Evolutionary conservation across 2,113 vertebrate genomes (phyloP), one percentile per base, ranked within the genome.

Genomic region (Phaethornis superciliosus): DNA sequence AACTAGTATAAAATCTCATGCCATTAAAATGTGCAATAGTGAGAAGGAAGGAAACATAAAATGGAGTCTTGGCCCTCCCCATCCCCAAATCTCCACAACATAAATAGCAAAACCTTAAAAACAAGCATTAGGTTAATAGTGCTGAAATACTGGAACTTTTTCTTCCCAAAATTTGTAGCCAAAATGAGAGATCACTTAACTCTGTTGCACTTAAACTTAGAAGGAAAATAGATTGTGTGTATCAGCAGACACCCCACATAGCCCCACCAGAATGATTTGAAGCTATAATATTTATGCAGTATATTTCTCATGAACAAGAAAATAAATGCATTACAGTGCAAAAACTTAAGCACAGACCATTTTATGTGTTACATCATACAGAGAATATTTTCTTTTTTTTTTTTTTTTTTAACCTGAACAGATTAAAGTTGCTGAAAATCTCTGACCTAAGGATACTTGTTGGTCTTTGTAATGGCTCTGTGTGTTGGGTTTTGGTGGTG

Each of bases 1-100:
- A 69, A 90, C 64, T 71, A 83, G 80, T 81, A 70, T 58, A 84
- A 96, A 96, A 88, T 88, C 79, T 83, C 55, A 65, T 62, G 76
- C 80, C 23, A 91, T 81, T 95, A 93, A 95, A 96, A 97, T 84
- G 68, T 0, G 1, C 60, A 67, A 70, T 12, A 76, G 20, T n/a
- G 47, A 67, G n/a, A 87, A 52, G 26, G 27, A 87, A 60, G 19
- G 32, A 85, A 94, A 65, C 13, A 51, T 42, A 89, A 47, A 92
- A 94, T 37, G 4, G 40, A 49, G 11, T 42, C 32, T 56, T 62
- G 56, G 33, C 7, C 15, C 8, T 62, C 24, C 23, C n/a, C 33
- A 77, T 2, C 3, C 18, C 21, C 14, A 27, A 47, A 20, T 51
- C 15, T 75, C 9, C 32, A 51, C 21, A 47, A 37, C 13, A 51